These are phyloP conservation scores for Clarias laeviceps DNA, from an alignment of 2,797 vertebrate species.

Conservation along the genomic window DNA sequence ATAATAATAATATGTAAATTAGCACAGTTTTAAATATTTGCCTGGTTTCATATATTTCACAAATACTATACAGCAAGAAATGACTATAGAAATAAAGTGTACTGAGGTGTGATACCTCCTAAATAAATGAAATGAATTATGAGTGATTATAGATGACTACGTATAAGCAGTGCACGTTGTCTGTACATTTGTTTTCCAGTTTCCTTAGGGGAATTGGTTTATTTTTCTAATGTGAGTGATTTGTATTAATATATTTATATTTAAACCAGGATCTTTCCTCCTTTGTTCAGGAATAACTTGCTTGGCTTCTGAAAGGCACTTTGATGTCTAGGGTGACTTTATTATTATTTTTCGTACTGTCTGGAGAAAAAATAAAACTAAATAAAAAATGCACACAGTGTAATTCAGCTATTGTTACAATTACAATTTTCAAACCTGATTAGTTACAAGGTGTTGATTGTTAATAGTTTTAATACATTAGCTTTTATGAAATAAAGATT, in stretches of 20 bases:
- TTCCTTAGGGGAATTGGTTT: background rate
- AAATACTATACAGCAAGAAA: background rate
- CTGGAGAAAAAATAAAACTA: background rate
- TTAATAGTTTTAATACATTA: background rate
- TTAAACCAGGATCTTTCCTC: too few species aligned
- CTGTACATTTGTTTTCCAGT: background rate
- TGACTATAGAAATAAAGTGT: background rate
- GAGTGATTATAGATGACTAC: background rate
- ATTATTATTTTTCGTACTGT: conserved; percentile 3
- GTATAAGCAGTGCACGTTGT: background rate
- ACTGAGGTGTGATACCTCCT: background rate
- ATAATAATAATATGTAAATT: too few species aligned
- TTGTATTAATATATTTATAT: too few species aligned
- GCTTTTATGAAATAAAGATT: background rate
- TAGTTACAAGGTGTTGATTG: background rate
- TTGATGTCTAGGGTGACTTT: background rate
- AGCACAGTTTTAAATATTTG: background rate
- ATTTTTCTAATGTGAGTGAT: background rate
- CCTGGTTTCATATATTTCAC: background rate
- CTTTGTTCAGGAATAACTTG: too few species aligned
- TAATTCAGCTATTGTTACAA: background rate
- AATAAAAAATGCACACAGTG: background rate
- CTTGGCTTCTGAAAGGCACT: background rate
- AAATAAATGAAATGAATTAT: background rate
- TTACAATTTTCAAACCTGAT: background rate